phyloP scores from a whole-genome alignment of 2,888 invertebrate species.

The Papilio elwesi region DNA sequence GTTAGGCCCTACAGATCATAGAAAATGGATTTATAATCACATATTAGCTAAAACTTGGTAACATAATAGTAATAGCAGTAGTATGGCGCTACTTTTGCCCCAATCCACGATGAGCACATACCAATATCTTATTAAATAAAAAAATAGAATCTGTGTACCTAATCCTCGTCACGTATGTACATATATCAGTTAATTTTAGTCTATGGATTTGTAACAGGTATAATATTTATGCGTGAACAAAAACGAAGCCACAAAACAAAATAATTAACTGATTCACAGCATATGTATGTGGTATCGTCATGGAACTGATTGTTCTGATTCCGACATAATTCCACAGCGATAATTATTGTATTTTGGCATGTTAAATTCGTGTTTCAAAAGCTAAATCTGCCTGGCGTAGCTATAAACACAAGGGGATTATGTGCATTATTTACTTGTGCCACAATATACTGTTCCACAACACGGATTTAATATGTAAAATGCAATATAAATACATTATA shows the following conservation, averaged over 20 bases:
- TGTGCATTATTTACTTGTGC: conserved; percentile 8
- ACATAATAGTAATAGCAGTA: too few relatives aligned
- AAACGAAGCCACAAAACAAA: background rate
- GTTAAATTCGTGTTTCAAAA: conserved; percentile 13
- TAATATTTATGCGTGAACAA: background rate
- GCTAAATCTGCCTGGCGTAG: background rate
- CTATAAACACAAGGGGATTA: conserved; percentile 9
- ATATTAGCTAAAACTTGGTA: too few relatives aligned
- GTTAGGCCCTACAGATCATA: too few relatives aligned
- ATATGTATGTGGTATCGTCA: background rate
- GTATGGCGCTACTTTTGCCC: too few relatives aligned
- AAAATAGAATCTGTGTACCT: too few relatives aligned
- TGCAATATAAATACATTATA: background rate
- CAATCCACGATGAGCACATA: too few relatives aligned
- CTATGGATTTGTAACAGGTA: too few relatives aligned
- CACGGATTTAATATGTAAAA: background rate
- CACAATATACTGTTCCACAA: conserved; percentile 10
- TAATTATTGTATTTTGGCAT: conserved; percentile 5
- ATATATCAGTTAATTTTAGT: too few relatives aligned
- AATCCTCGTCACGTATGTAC: too few relatives aligned
- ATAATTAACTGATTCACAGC: background rate
- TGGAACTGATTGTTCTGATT: background rate
- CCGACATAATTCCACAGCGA: background rate
- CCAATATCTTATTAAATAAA: too few relatives aligned
- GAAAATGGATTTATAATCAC: too few relatives aligned